Percentiles rank a stretch among this genome's conserved stretches.
Evolutionary conservation across 2,888 invertebrate genomes (phyloP).

Genomic region (Xestoiulus laeticollis): DNA sequence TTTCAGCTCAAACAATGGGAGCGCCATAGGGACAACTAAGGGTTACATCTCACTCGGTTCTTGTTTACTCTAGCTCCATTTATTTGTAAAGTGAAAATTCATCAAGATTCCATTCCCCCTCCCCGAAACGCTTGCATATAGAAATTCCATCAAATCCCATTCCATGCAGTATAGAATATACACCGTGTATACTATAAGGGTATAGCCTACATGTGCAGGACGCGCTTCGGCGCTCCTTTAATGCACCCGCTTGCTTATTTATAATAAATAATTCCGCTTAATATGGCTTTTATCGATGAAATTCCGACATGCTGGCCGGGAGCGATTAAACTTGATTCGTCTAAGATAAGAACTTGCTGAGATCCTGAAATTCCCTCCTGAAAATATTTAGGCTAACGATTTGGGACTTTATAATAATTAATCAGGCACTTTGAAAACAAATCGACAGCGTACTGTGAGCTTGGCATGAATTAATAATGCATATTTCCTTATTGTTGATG

Average conservation of each 20-base stretch:
- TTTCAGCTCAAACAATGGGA: conserved; percentile 47
- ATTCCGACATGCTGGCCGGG: background rate
- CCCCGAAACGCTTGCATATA: background rate
- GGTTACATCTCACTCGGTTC: conserved; percentile 27
- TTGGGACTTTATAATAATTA: background rate
- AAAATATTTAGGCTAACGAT: background rate
- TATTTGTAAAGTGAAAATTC: conserved; percentile 40
- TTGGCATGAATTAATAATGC: background rate
- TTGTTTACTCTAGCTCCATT: conserved; percentile 41
- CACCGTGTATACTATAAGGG: background rate
- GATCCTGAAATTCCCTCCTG: background rate
- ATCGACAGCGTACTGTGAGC: background rate
- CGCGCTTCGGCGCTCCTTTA: background rate
- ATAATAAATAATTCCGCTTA: conserved; percentile 2
- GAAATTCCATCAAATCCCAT: conserved; percentile 6
- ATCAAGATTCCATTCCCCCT: conserved; percentile 19
- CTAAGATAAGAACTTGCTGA: background rate
- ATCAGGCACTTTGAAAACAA: background rate
- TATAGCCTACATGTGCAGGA: too few species aligned
- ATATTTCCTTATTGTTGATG: background rate
- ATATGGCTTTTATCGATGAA: background rate
- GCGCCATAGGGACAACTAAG: conserved; percentile 46
- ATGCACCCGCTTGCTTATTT: conserved; percentile 3
- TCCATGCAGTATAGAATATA: background rate
- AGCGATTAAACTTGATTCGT: background rate